Evolutionary conservation across 2,113 vertebrate species (phyloP).

Genomic region (Spea bombifrons): DNA sequence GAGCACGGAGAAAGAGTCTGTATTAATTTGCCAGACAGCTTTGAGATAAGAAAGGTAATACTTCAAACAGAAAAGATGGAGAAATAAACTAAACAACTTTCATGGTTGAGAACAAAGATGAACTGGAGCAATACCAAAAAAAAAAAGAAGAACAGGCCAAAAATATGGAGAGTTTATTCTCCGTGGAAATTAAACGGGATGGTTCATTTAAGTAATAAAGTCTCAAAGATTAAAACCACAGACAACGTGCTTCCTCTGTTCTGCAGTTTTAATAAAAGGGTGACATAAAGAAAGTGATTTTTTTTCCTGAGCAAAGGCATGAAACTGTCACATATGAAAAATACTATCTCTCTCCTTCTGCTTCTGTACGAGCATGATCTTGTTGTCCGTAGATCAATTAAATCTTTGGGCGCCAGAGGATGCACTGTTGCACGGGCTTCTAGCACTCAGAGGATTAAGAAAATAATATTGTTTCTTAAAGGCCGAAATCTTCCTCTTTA

Average conservation of each 20-base stretch:
- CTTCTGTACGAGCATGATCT: constrained; percentile 26
- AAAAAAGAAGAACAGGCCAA: constrained; percentile 13
- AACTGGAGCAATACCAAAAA: constrained; percentile 36
- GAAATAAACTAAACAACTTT: constrained; percentile 44
- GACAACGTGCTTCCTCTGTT: constrained; percentile 40
- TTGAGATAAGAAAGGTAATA: constrained; percentile 15
- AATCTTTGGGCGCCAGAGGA: neutral
- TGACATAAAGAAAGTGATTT: constrained; percentile 34
- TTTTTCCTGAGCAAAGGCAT: constrained; percentile 19
- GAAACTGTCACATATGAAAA: constrained; percentile 30
- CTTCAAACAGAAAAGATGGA: constrained; percentile 22
- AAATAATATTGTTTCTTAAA: too few relatives aligned
- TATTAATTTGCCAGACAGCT: constrained; percentile 23
- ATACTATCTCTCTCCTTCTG: constrained; percentile 7
- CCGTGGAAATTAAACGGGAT: constrained; percentile 37
- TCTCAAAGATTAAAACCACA: constrained; percentile 27
- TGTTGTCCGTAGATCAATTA: constrained; percentile 20
- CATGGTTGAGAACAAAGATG: constrained; percentile 29
- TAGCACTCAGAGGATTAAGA: too few relatives aligned
- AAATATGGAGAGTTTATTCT: constrained; percentile 25
- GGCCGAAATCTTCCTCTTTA: too few relatives aligned
- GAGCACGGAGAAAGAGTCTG: constrained; percentile 22
- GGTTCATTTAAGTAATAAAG: constrained; percentile 32
- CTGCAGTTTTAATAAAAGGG: constrained; percentile 36
- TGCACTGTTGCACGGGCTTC: neutral